Conservation (phyloP, 2,113 vertebrate species). For the Rhea americana region DNA sequence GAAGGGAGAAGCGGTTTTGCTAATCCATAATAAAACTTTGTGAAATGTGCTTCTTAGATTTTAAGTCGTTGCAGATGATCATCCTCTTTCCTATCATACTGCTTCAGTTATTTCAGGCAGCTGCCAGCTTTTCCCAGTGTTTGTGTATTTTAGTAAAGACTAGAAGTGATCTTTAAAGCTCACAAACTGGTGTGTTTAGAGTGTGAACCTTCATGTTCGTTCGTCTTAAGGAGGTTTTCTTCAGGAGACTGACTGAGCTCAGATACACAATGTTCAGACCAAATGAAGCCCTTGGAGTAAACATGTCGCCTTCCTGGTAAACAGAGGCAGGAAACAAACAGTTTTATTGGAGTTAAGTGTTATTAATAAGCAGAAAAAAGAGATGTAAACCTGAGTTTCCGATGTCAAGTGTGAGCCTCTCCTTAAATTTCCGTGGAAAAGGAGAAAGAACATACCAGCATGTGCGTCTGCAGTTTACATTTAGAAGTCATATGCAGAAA, state of each 20-base stretch:
- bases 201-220: not conserved
- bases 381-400: not conserved
- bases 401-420: not conserved
- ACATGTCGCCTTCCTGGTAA: not conserved
- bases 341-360: not conserved
- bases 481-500: not conserved
- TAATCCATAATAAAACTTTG: not conserved
- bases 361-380: constrained; percentile 6
- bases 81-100: not conserved
- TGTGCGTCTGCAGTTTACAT: not conserved
- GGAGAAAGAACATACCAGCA: not conserved
- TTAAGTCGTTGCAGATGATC: not conserved
- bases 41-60: not conserved
- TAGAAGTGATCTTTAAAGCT: not conserved
- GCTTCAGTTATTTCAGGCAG: not conserved
- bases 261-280: not conserved
- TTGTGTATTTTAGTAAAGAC: not conserved
- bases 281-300: not conserved
- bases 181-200: not conserved
- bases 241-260: not conserved
- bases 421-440: not conserved
- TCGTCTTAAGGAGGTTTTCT: not conserved
- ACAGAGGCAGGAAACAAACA: not conserved
- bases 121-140: not conserved
- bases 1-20: fast-evolving